Evolutionary conservation across 2,113 vertebrate genomes (phyloP), one percentile per base, ranked within the genome.

Genomic region (Bos indicus): DNA sequence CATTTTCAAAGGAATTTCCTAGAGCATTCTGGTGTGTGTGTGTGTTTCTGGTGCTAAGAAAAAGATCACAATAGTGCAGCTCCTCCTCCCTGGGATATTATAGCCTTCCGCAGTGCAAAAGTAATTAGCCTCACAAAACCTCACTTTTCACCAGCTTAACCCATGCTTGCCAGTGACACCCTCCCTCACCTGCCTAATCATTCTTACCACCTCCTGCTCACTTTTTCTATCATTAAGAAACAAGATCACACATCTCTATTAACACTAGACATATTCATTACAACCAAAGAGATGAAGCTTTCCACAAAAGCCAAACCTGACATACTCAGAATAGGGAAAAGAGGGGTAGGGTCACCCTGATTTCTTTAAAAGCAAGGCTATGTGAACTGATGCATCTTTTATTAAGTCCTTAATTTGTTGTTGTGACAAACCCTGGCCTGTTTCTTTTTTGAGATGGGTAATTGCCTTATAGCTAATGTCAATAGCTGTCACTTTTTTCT

Each of bases 1-100:
- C 86, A 67, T 92, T 96, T 62, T 83, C 77, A 89, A 84, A 96
- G 60, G 62, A 94, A 26, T 96, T 90, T 86, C 46, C 71, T 56
- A 26, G 7, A 95, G 48, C 57, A 94, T 82, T 81, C 85, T 36
- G 43, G 0, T 36, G 21, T 59, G 30, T 71, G 64, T 71, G n/a
- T 74, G 67, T 88, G 26, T 97, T 96, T 91, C 86, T 64, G 19
- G 78, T 96, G 88, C 60, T 82, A 64, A 94, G 46, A 74, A 46
- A 86, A 77, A 87, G 71, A 82, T 56, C 54, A 28, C 33, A 82
- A 21, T 77, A 36, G 85, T 23, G 10, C 16, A 46, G 6, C 62
- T 48, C 54, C 77, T 88, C 19, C 59, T 91, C 13, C 14, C 88
- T 87, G 57, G 40, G 81, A 26, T 71, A 82, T 43, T 80, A 93